A percentile compares a stretch with the other conserved stretches of the same genome.
Conservation (phyloP, 2,797 vertebrate genomes). For the Dipus sagitta region DNA sequence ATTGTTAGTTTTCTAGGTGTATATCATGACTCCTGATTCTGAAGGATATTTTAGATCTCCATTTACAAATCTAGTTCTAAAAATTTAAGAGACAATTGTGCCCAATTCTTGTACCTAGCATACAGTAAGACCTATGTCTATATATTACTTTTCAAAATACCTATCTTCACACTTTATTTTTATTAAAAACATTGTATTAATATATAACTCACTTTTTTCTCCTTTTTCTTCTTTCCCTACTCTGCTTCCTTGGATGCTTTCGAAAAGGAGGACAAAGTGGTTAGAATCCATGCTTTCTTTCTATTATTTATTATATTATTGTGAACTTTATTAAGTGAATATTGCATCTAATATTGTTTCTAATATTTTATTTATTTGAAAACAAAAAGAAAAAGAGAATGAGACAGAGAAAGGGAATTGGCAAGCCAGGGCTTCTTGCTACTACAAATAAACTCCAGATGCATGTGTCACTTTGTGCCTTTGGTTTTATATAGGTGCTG, state of each 20-base stretch:
- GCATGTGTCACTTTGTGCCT: no score
- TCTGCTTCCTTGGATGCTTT: slow-evolving; percentile 98
- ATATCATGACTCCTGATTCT: not conserved
- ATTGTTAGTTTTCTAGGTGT: not conserved
- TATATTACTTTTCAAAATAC: slow-evolving; percentile 63
- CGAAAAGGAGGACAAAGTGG: slow-evolving; percentile 99
- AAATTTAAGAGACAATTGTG: not conserved
- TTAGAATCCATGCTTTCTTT: slow-evolving; percentile 95
- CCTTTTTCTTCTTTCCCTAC: slow-evolving; percentile 88
- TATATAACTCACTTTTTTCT: slow-evolving; percentile 87
- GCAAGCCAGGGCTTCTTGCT: no score
- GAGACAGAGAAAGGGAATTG: no score
- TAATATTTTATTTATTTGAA: no score
- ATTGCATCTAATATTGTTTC: slow-evolving; percentile 62
- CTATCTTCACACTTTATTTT: slow-evolving; percentile 78
- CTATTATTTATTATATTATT: slow-evolving; percentile 85
- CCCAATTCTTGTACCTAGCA: not conserved
- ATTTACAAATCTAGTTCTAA: slow-evolving; percentile 20
- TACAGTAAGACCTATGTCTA: slow-evolving; percentile 18
- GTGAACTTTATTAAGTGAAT: slow-evolving; percentile 79
- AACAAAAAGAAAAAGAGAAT: no score
- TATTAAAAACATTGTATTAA: slow-evolving; percentile 84
- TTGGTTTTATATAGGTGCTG: no score
- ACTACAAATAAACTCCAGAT: no score
- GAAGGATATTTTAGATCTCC: not conserved